These are phyloP conservation scores for Neopelma chrysocephalum DNA, from an alignment of 2,797 vertebrate genomes.

Conservation along the genomic window DNA sequence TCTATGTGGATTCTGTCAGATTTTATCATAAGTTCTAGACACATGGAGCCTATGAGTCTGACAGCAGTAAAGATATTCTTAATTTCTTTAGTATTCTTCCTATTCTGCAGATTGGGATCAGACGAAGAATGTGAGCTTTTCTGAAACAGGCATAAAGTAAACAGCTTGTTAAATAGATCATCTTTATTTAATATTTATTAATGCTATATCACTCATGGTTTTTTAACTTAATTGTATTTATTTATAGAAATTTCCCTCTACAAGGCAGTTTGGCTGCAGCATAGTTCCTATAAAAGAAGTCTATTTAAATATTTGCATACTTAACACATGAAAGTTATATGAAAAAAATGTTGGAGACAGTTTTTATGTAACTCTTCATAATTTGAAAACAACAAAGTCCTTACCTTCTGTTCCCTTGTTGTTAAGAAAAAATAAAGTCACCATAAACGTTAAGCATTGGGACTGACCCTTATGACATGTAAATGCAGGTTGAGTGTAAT, in stretches of 20 bases:
- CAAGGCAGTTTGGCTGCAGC: background rate
- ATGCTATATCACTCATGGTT: background rate
- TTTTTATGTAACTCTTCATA: background rate
- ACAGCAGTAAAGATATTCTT: background rate
- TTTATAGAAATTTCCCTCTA: background rate
- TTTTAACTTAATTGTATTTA: background rate
- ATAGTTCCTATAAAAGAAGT: background rate
- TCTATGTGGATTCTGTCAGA: background rate
- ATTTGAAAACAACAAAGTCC: background rate
- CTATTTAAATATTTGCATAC: background rate
- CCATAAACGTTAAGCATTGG: background rate
- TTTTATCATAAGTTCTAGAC: background rate
- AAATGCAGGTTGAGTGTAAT: background rate
- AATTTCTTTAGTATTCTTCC: background rate
- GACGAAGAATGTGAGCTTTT: background rate
- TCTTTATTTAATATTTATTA: background rate
- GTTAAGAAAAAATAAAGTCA: background rate
- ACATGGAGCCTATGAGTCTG: background rate
- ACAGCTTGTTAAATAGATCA: constrained; percentile 1
- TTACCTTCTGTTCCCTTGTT: background rate
- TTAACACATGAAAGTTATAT: background rate
- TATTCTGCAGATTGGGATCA: background rate
- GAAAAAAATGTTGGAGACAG: background rate
- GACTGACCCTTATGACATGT: background rate
- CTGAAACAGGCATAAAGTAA: background rate